Evolutionary conservation across 2,113 vertebrate genomes (phyloP).

Genomic region (Osmerus eperlanus): DNA sequence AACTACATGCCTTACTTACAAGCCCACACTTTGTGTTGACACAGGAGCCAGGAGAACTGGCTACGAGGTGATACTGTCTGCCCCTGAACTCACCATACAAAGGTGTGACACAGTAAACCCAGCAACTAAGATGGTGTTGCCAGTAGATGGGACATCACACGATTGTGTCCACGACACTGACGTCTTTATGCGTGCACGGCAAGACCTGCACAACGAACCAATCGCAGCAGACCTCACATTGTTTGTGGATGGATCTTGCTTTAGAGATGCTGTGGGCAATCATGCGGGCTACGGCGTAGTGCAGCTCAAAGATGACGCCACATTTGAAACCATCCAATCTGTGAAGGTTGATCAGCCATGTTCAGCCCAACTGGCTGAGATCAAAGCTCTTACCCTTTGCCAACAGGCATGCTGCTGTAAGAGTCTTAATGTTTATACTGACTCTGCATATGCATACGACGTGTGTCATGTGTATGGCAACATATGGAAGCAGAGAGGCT

Average conservation of each 20-base stretch:
- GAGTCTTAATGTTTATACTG: neutral
- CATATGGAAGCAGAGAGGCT: neutral
- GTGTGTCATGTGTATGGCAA: neutral
- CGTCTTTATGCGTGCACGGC: no score
- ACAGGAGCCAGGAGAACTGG: no score
- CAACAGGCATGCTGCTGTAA: no score
- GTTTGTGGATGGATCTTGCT: slow-evolving; percentile 17
- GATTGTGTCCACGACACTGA: no score
- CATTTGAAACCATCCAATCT: neutral
- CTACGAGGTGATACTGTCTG: no score
- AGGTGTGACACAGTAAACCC: neutral
- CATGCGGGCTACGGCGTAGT: neutral
- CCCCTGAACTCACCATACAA: no score
- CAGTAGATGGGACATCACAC: no score
- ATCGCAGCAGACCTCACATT: neutral
- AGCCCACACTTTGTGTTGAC: no score
- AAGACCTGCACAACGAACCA: neutral
- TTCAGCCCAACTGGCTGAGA: neutral
- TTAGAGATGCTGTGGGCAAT: neutral
- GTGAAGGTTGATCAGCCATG: neutral
- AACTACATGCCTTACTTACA: no score
- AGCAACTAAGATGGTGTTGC: neutral
- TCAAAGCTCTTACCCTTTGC: slow-evolving; percentile 10
- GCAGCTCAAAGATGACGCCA: neutral
- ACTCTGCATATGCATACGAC: slow-evolving; percentile 13